phyloP scores from a whole-genome alignment of 2,888 invertebrate species.

The Rosalia funebris region DNA sequence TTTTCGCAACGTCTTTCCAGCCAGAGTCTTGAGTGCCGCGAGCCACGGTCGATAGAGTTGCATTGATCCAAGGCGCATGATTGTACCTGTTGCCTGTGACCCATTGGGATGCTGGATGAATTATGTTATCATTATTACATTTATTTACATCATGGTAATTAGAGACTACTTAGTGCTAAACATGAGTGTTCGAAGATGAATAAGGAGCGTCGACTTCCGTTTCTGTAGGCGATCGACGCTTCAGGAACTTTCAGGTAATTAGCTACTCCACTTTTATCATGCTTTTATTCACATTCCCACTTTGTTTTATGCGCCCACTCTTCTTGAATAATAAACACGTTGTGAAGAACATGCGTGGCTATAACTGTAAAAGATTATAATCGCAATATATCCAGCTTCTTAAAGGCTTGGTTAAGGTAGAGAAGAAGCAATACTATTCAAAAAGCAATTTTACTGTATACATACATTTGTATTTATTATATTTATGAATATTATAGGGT shows the following conservation, averaged over 20 bases:
- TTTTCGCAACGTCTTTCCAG: slow-evolving; percentile 1
- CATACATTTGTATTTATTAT: too few species aligned
- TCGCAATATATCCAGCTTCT: too few species aligned
- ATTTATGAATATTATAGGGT: too few species aligned
- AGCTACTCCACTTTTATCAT: background rate
- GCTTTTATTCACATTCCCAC: background rate
- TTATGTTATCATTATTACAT: slow-evolving; percentile 32
- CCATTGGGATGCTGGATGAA: slow-evolving; percentile 40
- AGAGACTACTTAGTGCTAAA: slow-evolving; percentile 20
- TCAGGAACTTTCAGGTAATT: slow-evolving; percentile 20
- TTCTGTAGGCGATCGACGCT: slow-evolving; percentile 7
- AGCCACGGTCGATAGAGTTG: slow-evolving; percentile 35
- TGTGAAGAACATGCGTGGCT: too few species aligned
- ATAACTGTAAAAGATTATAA: too few species aligned
- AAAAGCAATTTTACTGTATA: too few species aligned
- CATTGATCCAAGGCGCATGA: slow-evolving; percentile 46
- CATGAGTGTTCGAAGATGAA: slow-evolving; percentile 23
- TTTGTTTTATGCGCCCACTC: background rate
- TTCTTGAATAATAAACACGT: too few species aligned
- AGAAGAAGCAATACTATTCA: too few species aligned
- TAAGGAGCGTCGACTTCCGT: background rate
- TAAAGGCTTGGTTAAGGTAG: too few species aligned
- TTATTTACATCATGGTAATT: slow-evolving; percentile 28
- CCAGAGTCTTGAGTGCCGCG: slow-evolving; percentile 11
- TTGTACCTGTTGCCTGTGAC: slow-evolving; percentile 55